Evolutionary conservation across 2,797 vertebrate species (phyloP), one percentile per base, ranked within the genome.

Genomic region (Syngnathus rostellatus): DNA sequence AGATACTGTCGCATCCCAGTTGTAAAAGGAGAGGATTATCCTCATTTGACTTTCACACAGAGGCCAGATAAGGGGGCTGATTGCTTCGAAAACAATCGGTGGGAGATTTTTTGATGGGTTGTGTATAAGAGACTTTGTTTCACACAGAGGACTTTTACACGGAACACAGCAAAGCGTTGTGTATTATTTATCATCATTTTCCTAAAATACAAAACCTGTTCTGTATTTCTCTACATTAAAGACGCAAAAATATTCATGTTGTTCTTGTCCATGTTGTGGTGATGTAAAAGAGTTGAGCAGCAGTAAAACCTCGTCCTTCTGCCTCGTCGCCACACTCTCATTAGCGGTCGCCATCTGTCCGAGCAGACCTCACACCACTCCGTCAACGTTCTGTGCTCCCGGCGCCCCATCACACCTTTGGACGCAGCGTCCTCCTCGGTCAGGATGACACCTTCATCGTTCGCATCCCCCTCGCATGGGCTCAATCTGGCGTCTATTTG

Each of bases 301-400:
- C 1, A 53, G 46, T 48, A 46, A 43, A 75, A 69, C 78, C 71
- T 74, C 80, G 74, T 77, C 73, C 75, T 78, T 77, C 71, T 71
- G 65, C 79, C 70, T 70, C 62, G 63, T 72, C 81, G 83, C 81
- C 70, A 79, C 77, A 79, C 84, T 81, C 86, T 91, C 87, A 90
- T 92, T 90, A 91, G 85, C 75, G 55, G 77, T 78, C 79, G 77
- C 90, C 91, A 91, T 90, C 89, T 90, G 89, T 78, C 86, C 68
- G 68, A 79, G 82, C 77, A 83, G 83, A 76, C 82, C 81, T 81
- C 81, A 77, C 79, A 79, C 87, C 80, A 64, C 73, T 79, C 73
- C 77, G 74, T 79, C 78, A 78, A 74, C 77, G 64, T 37, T 64
- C 76, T 76, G 71, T 67, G 68, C 73, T 81, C 75, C 80, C 75